phyloP scores from a whole-genome alignment of 2,888 invertebrate genomes.

The Formica aserva region DNA sequence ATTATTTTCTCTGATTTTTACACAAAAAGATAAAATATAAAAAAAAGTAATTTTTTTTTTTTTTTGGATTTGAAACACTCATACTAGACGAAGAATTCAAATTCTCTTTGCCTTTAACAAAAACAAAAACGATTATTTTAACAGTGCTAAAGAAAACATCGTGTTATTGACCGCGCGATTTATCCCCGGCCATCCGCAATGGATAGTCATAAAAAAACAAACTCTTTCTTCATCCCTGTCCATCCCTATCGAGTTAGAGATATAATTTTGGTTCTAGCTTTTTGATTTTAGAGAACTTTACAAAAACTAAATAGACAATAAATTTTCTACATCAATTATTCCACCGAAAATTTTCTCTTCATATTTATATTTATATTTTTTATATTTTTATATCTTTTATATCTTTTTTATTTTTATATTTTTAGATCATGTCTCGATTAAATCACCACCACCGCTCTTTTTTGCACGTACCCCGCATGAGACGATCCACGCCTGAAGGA shows the following conservation, averaged over 20 bases:
- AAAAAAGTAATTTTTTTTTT: not conserved
- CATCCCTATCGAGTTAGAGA: not conserved
- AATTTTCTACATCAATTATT: not conserved
- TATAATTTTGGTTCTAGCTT: not conserved
- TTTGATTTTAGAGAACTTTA: not conserved
- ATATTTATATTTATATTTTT: not conserved
- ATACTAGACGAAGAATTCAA: not conserved
- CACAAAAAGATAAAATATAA: not conserved
- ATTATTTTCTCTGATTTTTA: not conserved
- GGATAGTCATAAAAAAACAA: not conserved
- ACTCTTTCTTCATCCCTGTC: not conserved
- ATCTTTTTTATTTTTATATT: not conserved
- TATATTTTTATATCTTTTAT: not conserved
- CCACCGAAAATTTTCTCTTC: not conserved
- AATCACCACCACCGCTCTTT: not conserved
- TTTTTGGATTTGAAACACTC: not conserved
- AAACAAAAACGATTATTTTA: not conserved
- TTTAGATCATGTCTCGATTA: not conserved
- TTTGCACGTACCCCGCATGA: constrained; percentile 77
- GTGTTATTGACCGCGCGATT: not conserved
- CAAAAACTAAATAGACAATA: not conserved
- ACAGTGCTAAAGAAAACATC: not conserved
- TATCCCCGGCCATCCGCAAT: not conserved
- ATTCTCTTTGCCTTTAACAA: not conserved
- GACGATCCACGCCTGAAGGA: constrained; percentile 72